A percentile compares a stretch with the other conserved stretches of the same genome.
These are phyloP conservation scores for Scomber colias DNA, from an alignment of 2,113 vertebrate genomes.

Conservation along the genomic window DNA sequence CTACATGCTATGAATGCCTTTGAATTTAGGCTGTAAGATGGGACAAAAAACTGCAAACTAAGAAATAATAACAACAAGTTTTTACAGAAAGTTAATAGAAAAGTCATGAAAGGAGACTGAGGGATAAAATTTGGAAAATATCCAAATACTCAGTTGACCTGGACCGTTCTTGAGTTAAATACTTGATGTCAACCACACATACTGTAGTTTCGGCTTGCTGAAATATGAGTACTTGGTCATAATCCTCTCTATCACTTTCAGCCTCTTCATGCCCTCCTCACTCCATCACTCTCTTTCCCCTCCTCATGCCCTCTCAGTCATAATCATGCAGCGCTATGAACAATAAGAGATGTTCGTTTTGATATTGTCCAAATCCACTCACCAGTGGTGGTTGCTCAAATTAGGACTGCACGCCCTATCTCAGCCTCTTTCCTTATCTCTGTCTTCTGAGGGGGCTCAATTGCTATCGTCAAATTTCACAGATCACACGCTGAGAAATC, in stretches of 20 bases:
- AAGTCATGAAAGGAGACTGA: slow-evolving; percentile 30
- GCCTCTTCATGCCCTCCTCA: slow-evolving; percentile 20
- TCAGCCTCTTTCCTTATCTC: slow-evolving; percentile 67
- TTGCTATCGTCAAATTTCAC: slow-evolving; percentile 65
- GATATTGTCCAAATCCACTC: slow-evolving; percentile 77
- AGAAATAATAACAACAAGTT: not conserved
- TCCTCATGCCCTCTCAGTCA: slow-evolving; percentile 28
- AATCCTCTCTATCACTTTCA: slow-evolving; percentile 63
- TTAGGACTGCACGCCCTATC: slow-evolving; percentile 64
- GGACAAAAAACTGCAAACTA: not conserved
- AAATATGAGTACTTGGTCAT: slow-evolving; percentile 26
- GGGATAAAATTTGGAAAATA: slow-evolving; percentile 2
- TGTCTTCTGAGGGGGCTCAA: slow-evolving; percentile 37
- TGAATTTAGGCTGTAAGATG: slow-evolving; percentile 6
- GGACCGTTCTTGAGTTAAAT: slow-evolving; percentile 2
- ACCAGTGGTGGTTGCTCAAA: slow-evolving; percentile 69
- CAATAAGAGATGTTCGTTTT: slow-evolving; percentile 71
- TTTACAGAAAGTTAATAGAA: not conserved
- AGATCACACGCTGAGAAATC: slow-evolving; percentile 56
- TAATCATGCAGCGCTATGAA: slow-evolving; percentile 60
- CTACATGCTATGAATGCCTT: slow-evolving; percentile 23
- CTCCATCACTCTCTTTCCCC: slow-evolving; percentile 19
- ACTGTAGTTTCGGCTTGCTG: not conserved
- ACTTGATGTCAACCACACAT: not conserved
- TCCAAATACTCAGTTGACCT: slow-evolving; percentile 12